A percentile compares a stretch with the other conserved stretches of the same genome.
These are phyloP conservation scores for Criorhina ranunculi DNA, from an alignment of 2,888 invertebrate species.

Conservation along the genomic window DNA sequence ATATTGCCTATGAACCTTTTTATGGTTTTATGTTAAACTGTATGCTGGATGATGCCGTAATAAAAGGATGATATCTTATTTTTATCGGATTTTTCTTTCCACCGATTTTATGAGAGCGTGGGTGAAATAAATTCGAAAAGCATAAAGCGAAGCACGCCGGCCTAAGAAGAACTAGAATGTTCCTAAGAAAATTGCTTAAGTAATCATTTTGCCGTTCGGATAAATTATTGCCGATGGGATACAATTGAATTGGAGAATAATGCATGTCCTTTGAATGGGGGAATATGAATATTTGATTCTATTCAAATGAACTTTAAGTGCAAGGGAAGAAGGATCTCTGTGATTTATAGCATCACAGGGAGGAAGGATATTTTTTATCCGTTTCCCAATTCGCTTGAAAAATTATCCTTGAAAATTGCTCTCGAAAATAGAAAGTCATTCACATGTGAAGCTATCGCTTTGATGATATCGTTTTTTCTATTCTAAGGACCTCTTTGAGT, in stretches of 20 bases:
- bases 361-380: neutral
- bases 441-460: slow-evolving; percentile 8
- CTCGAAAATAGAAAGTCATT: slow-evolving; percentile 3
- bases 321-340: neutral
- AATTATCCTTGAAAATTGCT: neutral
- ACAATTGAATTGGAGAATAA: neutral
- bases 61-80: slow-evolving; percentile 30
- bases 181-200: neutral
- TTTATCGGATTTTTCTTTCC: slow-evolving; percentile 23
- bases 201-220: slow-evolving; percentile 10
- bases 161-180: neutral
- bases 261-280: neutral
- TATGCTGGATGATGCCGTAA: slow-evolving; percentile 28
- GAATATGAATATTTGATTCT: slow-evolving; percentile 16
- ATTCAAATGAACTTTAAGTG: neutral
- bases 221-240: neutral
- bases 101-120: neutral
- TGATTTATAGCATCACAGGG: neutral
- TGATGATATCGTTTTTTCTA: slow-evolving; percentile 23
- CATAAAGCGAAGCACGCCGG: slow-evolving; percentile 11
- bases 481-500: neutral
- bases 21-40: slow-evolving; percentile 32
- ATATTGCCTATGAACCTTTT: slow-evolving; percentile 55
- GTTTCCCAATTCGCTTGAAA: neutral
- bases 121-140: neutral